Conservation (phyloP, 2,888 invertebrate genomes). For the Corythucha ciliata region DNA sequence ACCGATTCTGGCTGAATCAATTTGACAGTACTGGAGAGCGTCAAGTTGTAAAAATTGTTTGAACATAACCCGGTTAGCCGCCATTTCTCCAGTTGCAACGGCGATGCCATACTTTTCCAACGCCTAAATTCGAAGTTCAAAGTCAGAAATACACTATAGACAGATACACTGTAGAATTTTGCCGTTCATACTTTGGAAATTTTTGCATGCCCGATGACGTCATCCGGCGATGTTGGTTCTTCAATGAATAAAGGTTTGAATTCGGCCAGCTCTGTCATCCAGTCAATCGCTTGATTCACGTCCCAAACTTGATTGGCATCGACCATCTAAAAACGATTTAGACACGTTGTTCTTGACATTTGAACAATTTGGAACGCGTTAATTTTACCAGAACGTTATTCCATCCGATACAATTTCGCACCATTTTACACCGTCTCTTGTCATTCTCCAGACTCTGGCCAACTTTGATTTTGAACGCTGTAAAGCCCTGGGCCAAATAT, state of each 20-base stretch:
- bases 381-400: constrained; percentile 59
- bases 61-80: constrained; percentile 83
- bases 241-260: constrained; percentile 81
- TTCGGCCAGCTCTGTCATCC: constrained; percentile 68
- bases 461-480: constrained; percentile 83
- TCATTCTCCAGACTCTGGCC: constrained; percentile 71
- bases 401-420: constrained; percentile 66
- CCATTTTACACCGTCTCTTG: constrained; percentile 57
- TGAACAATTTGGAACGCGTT: not conserved
- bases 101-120: constrained; percentile 62
- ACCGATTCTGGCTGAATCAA: constrained; percentile 80
- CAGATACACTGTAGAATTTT: too few species aligned
- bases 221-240: constrained; percentile 88
- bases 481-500: constrained; percentile 65
- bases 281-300: constrained; percentile 70
- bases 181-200: constrained; percentile 60
- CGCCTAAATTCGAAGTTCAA: constrained; percentile 40
- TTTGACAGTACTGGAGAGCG: constrained; percentile 79
- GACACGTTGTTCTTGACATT: not conserved
- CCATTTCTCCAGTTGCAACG: constrained; percentile 88
- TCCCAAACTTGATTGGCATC: constrained; percentile 88
- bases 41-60: constrained; percentile 77
- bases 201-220: constrained; percentile 72
- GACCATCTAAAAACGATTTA: constrained; percentile 53
- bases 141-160: too few species aligned